Conservation (phyloP, 35 echinoderm and acorn worm species). For the Patiria miniata region DNA sequence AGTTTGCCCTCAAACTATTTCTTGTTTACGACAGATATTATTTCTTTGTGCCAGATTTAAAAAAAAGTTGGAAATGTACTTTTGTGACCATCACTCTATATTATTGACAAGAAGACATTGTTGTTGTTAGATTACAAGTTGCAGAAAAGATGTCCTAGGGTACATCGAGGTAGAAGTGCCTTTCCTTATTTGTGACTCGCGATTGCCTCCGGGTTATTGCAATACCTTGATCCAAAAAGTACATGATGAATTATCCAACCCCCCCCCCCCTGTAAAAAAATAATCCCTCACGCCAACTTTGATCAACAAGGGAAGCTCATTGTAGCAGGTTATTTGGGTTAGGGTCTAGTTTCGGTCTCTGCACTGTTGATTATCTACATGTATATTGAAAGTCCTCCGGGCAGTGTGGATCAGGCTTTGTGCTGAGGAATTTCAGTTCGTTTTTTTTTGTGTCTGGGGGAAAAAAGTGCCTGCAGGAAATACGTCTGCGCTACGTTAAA, state of each 20-base stretch:
- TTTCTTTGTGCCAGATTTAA: no score
- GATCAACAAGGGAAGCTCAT: not conserved
- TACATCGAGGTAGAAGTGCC: no score
- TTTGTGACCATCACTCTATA: no score
- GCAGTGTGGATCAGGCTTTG: not conserved
- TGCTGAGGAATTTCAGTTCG: not conserved
- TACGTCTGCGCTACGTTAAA: not conserved
- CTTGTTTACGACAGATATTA: not conserved
- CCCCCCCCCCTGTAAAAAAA: not conserved
- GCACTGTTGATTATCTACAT: not conserved
- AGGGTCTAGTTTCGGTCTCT: not conserved
- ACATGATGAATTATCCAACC: not conserved
- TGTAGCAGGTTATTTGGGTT: not conserved
- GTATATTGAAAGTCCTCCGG: not conserved
- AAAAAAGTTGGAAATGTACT: no score
- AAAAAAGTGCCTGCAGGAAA: conserved; percentile 9
- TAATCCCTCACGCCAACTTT: not conserved
- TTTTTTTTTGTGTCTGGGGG: not conserved
- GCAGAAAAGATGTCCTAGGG: no score
- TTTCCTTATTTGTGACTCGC: no score
- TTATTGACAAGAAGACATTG: no score
- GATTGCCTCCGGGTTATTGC: no score
- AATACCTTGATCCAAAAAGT: no score
- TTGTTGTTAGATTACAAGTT: no score
- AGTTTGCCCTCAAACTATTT: not conserved